Percentiles rank a stretch among this genome's conserved stretches.
These are phyloP conservation scores for Limnephilus marmoratus DNA, from an alignment of 2,888 invertebrate genomes.

Conservation along the genomic window DNA sequence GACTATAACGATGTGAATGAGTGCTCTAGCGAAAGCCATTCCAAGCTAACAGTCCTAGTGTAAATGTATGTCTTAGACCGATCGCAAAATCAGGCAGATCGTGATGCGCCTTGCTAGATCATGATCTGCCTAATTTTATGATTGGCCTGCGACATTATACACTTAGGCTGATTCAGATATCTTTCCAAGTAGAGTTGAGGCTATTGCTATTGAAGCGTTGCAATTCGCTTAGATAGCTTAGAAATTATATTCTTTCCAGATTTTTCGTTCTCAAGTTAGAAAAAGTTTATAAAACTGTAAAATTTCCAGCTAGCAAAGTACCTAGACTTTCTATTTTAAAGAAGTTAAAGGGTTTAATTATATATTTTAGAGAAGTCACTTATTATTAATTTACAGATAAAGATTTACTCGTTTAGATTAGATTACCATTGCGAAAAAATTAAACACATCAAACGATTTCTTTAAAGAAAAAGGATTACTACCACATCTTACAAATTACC, in stretches of 20 bases:
- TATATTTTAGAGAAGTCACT: not conserved
- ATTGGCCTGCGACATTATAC: not conserved
- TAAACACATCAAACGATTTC: slow-evolving; percentile 15
- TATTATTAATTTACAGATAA: not conserved
- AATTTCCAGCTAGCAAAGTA: slow-evolving; percentile 32
- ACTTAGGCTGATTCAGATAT: not conserved
- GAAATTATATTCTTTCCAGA: not conserved
- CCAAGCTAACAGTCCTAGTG: not conserved
- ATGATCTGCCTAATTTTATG: too few species aligned
- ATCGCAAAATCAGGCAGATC: too few species aligned
- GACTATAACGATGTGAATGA: not conserved
- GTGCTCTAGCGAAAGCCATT: slow-evolving; percentile 44
- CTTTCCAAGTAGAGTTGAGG: not conserved
- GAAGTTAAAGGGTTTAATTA: not conserved
- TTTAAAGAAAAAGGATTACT: not conserved
- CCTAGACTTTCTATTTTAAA: not conserved
- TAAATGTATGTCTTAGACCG: too few species aligned
- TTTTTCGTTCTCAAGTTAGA: not conserved
- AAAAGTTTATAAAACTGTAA: slow-evolving; percentile 24
- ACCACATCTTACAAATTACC: slow-evolving; percentile 35
- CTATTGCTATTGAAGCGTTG: slow-evolving; percentile 15
- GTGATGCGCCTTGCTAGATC: too few species aligned
- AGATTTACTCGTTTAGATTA: slow-evolving; percentile 22
- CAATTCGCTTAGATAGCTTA: not conserved
- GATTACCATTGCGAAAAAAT: not conserved